Percentiles rank a stretch among this genome's conserved stretches.
Evolutionary conservation across 1,140 invertebrate genomes (phyloP).

Genomic region (Drosophila bocki): DNA sequence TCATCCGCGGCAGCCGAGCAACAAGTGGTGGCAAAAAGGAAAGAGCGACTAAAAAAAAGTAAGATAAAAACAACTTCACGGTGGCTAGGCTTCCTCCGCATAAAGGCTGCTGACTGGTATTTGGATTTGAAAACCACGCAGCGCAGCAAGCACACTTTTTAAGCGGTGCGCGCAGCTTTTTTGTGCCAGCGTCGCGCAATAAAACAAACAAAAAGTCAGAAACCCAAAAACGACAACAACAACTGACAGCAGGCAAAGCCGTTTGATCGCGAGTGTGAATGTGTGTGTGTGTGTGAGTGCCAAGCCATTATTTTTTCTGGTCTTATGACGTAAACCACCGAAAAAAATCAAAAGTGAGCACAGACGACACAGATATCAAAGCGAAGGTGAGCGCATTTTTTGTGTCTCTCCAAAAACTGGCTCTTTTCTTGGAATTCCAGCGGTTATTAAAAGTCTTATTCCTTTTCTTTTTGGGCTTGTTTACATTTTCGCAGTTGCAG

Average conservation of each 20-base stretch:
- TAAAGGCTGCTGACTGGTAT: conserved; percentile 16
- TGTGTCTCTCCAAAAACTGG: conserved; percentile 51
- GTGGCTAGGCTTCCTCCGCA: conserved; percentile 9
- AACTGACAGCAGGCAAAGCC: conserved; percentile 43
- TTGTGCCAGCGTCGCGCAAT: conserved; percentile 38
- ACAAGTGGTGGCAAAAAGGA: conserved; percentile 43
- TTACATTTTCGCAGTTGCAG: conserved; percentile 67
- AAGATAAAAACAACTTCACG: conserved; percentile 16
- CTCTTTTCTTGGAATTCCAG: conserved; percentile 48
- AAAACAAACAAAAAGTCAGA: conserved; percentile 53
- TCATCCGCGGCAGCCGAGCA: conserved; percentile 26
- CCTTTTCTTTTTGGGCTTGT: conserved; percentile 46
- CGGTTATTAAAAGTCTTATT: conserved; percentile 32
- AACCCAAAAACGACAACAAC: conserved; percentile 38
- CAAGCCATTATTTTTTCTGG: conserved; percentile 80
- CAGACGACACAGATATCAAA: conserved; percentile 65
- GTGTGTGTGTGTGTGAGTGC: conserved; percentile 46
- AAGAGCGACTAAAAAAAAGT: conserved; percentile 35
- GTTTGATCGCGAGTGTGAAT: conserved; percentile 54
- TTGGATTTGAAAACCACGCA: conserved; percentile 24
- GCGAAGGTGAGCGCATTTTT: conserved; percentile 76
- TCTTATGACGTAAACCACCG: conserved; percentile 81
- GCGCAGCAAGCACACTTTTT: conserved; percentile 16
- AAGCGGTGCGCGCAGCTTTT: conserved; percentile 38
- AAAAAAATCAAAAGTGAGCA: conserved; percentile 81